phyloP scores from a whole-genome alignment of 2,113 vertebrate genomes.

The Lasiurus cinereus region DNA sequence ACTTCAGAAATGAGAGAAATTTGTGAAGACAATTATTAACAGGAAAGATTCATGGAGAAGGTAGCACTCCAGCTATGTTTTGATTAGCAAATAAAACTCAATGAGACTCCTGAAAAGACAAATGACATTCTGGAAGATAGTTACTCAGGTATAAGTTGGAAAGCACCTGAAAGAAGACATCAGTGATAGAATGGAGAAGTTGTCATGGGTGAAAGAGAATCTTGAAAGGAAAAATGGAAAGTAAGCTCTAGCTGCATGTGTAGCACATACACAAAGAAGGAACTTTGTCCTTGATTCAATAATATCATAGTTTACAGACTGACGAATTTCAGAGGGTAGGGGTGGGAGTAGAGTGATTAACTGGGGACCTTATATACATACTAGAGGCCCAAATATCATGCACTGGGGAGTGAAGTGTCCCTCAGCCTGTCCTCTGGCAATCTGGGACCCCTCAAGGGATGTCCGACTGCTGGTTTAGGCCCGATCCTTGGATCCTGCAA shows the following conservation, averaged over 20 bases:
- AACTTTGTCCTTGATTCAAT: background rate
- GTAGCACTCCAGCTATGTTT: background rate
- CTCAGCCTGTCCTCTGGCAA: too few species aligned
- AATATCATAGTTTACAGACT: background rate
- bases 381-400: too few species aligned
- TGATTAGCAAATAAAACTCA: slow-evolving; percentile 46
- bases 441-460: too few species aligned
- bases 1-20: slow-evolving; percentile 43
- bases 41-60: slow-evolving; percentile 16
- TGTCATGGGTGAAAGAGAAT: background rate
- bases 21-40: background rate
- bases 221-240: background rate
- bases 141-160: background rate
- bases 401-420: too few species aligned
- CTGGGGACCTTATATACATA: too few species aligned
- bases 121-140: background rate
- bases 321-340: too few species aligned
- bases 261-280: background rate
- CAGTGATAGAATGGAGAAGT: background rate
- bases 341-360: too few species aligned
- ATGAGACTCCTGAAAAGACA: background rate
- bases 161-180: background rate
- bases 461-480: too few species aligned
- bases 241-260: background rate
- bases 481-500: too few species aligned